These are phyloP conservation scores for Dicrurus megarhynchus DNA, from an alignment of 2,113 vertebrate species.

Conservation along the genomic window DNA sequence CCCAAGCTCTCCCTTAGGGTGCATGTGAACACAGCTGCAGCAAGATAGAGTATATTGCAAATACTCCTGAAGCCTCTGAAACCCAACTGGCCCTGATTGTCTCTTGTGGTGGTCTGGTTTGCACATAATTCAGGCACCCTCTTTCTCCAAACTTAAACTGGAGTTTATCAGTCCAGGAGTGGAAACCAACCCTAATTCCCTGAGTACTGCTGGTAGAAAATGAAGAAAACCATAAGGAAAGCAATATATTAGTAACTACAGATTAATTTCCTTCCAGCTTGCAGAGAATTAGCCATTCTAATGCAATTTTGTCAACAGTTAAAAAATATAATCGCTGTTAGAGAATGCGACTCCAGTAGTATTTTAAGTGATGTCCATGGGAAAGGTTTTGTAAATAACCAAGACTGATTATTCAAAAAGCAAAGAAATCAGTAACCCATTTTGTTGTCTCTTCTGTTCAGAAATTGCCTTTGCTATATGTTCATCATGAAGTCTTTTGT, in stretches of 20 bases:
- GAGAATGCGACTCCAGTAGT: not conserved
- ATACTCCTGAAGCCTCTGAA: not conserved
- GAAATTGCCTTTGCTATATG: not conserved
- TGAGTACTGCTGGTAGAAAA: not conserved
- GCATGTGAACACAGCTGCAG: rapidly evolving
- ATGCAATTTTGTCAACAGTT: not conserved
- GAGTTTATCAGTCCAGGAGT: not conserved
- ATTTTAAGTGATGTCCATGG: not conserved
- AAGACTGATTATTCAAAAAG: not conserved
- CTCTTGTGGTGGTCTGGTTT: not conserved
- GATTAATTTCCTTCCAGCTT: not conserved
- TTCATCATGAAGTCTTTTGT: not conserved
- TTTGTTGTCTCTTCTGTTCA: not conserved
- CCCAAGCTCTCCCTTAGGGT: not conserved
- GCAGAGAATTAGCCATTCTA: not conserved
- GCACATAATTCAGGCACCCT: not conserved
- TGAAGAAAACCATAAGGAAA: not conserved
- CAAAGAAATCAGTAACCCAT: not conserved
- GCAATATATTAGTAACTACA: not conserved
- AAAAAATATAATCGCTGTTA: not conserved
- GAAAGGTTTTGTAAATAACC: not conserved
- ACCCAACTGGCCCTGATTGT: rapidly evolving
- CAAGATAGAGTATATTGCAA: not conserved
- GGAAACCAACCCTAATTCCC: not conserved
- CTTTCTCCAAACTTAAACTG: not conserved